Base-by-base conservation (phyloP, 2,797 vertebrate species). In the Thamnophis elegans region DNA sequence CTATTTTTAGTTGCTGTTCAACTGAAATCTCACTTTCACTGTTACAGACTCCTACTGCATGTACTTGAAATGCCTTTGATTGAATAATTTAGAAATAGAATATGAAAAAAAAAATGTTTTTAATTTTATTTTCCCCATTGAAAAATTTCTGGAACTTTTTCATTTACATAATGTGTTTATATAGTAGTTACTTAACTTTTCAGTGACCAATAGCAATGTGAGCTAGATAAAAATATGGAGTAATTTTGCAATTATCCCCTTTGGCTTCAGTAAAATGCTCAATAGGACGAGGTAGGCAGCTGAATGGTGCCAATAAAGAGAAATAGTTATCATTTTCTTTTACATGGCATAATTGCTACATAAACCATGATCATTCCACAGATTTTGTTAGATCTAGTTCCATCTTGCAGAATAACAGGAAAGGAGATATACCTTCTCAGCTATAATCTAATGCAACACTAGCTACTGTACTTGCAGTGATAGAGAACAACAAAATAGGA, bases 21-120 rank as follows among this genome's bases (percentile, higher is more conserved):
- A 4, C 25, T 90, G 73, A 47, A 58, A 91, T 7, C 14, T 85
- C 53, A 36, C 60, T 89, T 92, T 89, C 68, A 73, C 91, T 91
- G 94, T 42, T 82, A 47, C 4, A 58, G 51, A 91, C 5, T 55
- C 53, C 6, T 85, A 11, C 1, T 87, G 0, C 78, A 55, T 7
- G 47, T 89, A 93, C n/a, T 55, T 59, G 91, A 68, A 93, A 85
- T 55, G 87, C 95, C 90, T 53, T 92, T 86, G 36, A 87, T 73
- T 68, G 11, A 73, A 60, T 26, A 36, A 85, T 36, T 86, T 87
- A 47, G 25, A 62, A 60, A 60, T 10, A 73, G 18, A 42, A 90
- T 58, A 13, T 90, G 86, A 92, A 90, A n/a, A n/a, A 18, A 16
- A 20, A n/a, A 58, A 85, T 47, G 53, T 13, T 82, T 25, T 47